These are phyloP conservation scores for Drosophila ananassae DNA, from an alignment of 1,140 invertebrate genomes.

Conservation along the genomic window DNA sequence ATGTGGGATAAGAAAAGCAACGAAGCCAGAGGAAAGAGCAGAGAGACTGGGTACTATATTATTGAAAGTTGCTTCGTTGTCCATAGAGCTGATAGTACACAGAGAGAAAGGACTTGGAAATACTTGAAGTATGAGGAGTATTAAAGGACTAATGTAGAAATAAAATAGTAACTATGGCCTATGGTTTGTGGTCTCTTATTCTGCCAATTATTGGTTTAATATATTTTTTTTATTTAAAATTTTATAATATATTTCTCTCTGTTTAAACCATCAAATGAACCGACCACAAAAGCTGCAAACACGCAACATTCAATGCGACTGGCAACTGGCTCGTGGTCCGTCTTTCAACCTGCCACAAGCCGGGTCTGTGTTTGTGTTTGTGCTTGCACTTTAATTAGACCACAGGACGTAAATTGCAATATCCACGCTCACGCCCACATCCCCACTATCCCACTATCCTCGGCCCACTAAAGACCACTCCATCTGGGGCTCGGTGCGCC, in stretches of 20 bases:
- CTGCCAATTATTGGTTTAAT: not conserved
- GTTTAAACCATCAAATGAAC: conserved; percentile 60
- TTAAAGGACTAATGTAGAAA: too few species aligned
- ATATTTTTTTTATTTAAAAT: not conserved
- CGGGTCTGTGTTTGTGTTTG: conserved; percentile 69
- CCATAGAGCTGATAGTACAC: conserved; percentile 24
- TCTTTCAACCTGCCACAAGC: conserved; percentile 63
- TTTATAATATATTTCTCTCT: not conserved
- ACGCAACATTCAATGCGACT: conserved; percentile 62
- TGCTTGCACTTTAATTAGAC: conserved; percentile 81
- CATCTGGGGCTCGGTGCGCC: conserved; percentile 14
- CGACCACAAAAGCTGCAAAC: conserved; percentile 61
- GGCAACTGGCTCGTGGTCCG: conserved; percentile 36
- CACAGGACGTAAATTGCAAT: conserved; percentile 82
- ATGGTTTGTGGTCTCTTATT: not conserved
- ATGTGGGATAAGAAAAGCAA: conserved; percentile 74
- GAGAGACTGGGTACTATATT: conserved; percentile 45
- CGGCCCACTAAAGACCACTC: not conserved
- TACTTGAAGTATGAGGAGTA: not conserved
- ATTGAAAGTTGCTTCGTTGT: conserved; percentile 52
- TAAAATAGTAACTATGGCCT: too few species aligned
- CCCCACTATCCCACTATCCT: conserved; percentile 3
- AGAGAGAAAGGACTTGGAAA: conserved; percentile 1
- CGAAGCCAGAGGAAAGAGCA: conserved; percentile 54
- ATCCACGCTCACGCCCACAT: conserved; percentile 41